Percentiles rank a stretch among this genome's conserved stretches.
These are phyloP conservation scores for Calliphora vomitoria DNA, from an alignment of 2,888 invertebrate genomes.

Conservation along the genomic window DNA sequence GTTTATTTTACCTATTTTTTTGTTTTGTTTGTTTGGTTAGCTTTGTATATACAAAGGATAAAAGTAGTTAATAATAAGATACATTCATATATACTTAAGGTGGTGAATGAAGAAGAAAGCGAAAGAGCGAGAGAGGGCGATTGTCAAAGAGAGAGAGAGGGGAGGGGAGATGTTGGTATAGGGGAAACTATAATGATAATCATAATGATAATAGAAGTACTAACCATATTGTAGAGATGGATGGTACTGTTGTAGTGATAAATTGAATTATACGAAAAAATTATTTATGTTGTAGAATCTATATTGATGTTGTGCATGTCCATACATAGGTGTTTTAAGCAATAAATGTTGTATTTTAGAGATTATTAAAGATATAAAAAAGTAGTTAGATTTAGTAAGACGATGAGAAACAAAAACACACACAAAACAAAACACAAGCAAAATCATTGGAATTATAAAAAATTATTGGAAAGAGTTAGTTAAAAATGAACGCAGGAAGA, in stretches of 20 bases:
- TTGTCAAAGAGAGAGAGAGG: not conserved
- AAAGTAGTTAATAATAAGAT: not conserved
- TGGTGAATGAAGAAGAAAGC: not conserved
- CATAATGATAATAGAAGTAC: conserved; percentile 70
- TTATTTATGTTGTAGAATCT: conserved; percentile 68
- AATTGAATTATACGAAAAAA: conserved; percentile 58
- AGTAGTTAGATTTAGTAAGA: conserved; percentile 66
- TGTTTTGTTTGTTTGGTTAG: conserved; percentile 13
- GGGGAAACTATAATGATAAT: conserved; percentile 68
- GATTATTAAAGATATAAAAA: conserved; percentile 64
- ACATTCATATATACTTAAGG: not conserved
- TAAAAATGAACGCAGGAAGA: conserved; percentile 19
- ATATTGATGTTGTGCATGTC: conserved; percentile 74
- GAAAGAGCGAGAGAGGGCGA: not conserved
- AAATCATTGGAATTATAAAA: conserved; percentile 33
- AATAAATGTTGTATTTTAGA: conserved; percentile 74
- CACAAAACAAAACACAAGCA: conserved; percentile 16
- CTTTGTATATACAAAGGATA: not conserved
- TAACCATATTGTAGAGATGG: conserved; percentile 63
- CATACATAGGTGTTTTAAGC: conserved; percentile 73
- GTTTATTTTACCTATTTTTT: conserved; percentile 41
- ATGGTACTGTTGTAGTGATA: conserved; percentile 69
- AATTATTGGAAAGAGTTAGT: conserved; percentile 24
- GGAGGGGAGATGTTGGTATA: conserved; percentile 26
- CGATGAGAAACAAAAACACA: conserved; percentile 22